phyloP scores from a whole-genome alignment of 2,888 invertebrate species.

The Seira sanloemensis region DNA sequence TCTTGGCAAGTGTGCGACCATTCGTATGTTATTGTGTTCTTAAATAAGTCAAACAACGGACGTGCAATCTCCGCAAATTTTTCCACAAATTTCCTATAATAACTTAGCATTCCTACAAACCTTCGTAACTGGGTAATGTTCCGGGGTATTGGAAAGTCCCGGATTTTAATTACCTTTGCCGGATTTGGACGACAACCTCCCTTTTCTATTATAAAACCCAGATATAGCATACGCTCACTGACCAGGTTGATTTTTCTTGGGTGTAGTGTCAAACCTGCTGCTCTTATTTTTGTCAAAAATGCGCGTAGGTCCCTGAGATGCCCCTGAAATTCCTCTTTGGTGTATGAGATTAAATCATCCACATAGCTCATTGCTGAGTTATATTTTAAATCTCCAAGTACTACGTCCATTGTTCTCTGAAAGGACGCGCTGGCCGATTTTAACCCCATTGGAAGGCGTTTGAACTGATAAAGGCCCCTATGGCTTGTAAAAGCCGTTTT shows the following conservation, averaged over 20 bases:
- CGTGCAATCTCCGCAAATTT: not conserved
- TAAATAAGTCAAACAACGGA: not conserved
- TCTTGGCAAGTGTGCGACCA: not conserved
- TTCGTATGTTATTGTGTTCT: not conserved
- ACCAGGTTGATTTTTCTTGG: not conserved
- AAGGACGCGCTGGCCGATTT: not conserved
- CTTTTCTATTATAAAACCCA: not conserved
- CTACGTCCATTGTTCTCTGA: not conserved
- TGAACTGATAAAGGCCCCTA: not conserved
- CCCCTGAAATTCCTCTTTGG: not conserved
- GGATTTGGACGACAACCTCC: not conserved
- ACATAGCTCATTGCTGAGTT: not conserved
- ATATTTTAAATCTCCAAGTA: not conserved
- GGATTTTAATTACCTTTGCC: not conserved
- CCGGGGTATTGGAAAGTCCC: conserved; percentile 50
- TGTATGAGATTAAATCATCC: not conserved
- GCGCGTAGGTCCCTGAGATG: not conserved
- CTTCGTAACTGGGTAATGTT: not conserved
- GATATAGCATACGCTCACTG: not conserved
- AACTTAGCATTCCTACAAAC: not conserved
- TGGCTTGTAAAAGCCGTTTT: conserved; percentile 18
- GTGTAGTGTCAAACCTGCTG: not conserved
- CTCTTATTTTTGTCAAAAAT: not conserved
- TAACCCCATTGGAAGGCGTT: not conserved
- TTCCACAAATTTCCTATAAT: not conserved